Evolutionary conservation across 2,113 vertebrate genomes (phyloP), one percentile per base, ranked within the genome.

Genomic region (Pangasianodon hypophthalmus): DNA sequence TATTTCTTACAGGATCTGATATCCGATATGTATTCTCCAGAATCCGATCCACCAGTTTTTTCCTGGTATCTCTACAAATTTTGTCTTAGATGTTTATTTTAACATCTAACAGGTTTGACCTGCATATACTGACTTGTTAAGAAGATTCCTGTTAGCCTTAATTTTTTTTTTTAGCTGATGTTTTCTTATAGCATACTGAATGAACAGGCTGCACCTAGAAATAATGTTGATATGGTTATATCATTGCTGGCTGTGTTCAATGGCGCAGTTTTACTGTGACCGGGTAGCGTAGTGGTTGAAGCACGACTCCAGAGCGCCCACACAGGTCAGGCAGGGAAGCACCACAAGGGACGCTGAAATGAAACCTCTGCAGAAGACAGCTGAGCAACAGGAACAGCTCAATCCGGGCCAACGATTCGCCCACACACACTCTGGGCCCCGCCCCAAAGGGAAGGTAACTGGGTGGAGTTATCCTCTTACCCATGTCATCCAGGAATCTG

Each of bases 321-420:
- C 93, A 92, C 92, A 96, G 93, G 92, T 96, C 92, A 0, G 96
- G 96, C 0, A 91, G 91, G 9, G 95, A 13, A n/a, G 21, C 93
- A 4, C 93, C 92, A 0, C 46, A 0, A 0, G 95, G 95, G 19
- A 90, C 86, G 6, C 58, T 91, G 90, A 97, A 96, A 87, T 89
- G 93, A 87, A 96, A 95, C 90, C 93, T 92, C 94, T 96, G 96
- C 46, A 97, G 94, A 89, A 97, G 94, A 56, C 93, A 94, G 21
- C 94, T 93, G 94, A 95, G 3, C 84, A 97, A 95, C 54, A 97
- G 95, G 75, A 97, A 96, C 50, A 97, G 94, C 93, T 97, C 96
- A 89, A 94, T 84, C 32, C 95, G 91, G 88, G 96, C 96, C 92
- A 97, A 67, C 0, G 96, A 95, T 89, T 97, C 96, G 1, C 96